Conservation (phyloP, 2,888 invertebrate species). For the Macrophya alboannulata region DNA sequence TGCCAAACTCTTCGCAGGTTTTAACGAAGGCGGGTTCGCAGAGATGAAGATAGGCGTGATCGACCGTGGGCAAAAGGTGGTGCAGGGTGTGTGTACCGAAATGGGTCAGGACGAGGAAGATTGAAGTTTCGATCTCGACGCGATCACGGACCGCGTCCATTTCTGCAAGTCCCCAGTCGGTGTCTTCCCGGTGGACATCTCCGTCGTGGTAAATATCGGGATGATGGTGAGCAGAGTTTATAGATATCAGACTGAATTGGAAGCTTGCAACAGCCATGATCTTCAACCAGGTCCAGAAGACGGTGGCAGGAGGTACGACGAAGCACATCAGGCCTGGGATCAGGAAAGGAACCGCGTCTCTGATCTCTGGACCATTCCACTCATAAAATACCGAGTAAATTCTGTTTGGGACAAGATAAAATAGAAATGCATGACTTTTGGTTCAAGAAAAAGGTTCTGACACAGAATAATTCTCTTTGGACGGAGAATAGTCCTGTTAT, state of each 20-base stretch:
- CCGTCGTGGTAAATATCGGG: constrained; percentile 91
- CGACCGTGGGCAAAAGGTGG: constrained; percentile 91
- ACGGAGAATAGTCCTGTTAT: too few relatives aligned
- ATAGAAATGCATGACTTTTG: not conserved
- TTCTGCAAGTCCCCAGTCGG: constrained; percentile 91
- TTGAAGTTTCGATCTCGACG: constrained; percentile 85
- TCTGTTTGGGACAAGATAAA: not conserved
- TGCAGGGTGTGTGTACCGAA: constrained; percentile 91
- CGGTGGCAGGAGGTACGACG: constrained; percentile 72
- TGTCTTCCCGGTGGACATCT: constrained; percentile 83
- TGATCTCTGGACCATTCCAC: constrained; percentile 66
- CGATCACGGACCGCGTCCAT: constrained; percentile 89
- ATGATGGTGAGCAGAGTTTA: constrained; percentile 91
- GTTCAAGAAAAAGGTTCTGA: not conserved
- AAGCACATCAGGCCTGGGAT: constrained; percentile 80
- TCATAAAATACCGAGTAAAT: constrained; percentile 77
- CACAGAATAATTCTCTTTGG: too few relatives aligned
- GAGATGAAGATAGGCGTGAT: constrained; percentile 87
- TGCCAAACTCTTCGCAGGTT: constrained; percentile 85
- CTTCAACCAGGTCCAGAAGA: constrained; percentile 82
- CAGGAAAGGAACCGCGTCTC: constrained; percentile 75
- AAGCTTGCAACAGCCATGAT: constrained; percentile 83
- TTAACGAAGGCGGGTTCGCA: constrained; percentile 85
- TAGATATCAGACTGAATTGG: constrained; percentile 84
- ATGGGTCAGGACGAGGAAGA: constrained; percentile 86